phyloP scores from a whole-genome alignment of 2,888 invertebrate genomes.

The Zaprionus lineosus region DNA sequence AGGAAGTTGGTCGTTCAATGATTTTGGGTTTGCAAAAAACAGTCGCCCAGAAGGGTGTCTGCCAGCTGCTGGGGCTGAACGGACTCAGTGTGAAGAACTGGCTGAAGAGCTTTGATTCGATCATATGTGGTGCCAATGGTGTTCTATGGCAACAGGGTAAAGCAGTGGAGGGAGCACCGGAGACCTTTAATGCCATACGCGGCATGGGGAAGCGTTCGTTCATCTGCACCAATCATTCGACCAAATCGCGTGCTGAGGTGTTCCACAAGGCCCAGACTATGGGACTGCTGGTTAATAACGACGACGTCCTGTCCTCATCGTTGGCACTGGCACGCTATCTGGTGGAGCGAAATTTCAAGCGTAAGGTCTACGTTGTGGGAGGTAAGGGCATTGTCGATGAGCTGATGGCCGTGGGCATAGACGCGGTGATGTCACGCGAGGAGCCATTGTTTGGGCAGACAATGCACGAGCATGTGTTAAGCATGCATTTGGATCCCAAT shows the following conservation, averaged over 20 bases:
- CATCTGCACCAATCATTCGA: constrained; percentile 58
- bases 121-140: constrained; percentile 50
- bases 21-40: constrained; percentile 17
- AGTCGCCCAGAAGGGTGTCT: constrained; percentile 35
- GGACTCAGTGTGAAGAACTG: constrained; percentile 42
- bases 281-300: constrained; percentile 30
- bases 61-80: constrained; percentile 46
- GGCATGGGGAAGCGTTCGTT: constrained; percentile 53
- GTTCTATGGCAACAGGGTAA: constrained; percentile 43
- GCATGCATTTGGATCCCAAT: constrained; percentile 31
- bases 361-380: constrained; percentile 50
- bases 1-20: too few relatives aligned
- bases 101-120: constrained; percentile 52
- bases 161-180: constrained; percentile 36
- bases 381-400: constrained; percentile 51
- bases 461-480: constrained; percentile 13
- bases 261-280: constrained; percentile 33
- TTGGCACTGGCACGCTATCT: constrained; percentile 39
- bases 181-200: constrained; percentile 55
- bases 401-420: constrained; percentile 41
- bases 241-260: constrained; percentile 10
- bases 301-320: constrained; percentile 46
- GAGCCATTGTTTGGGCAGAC: neutral
- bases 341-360: constrained; percentile 33
- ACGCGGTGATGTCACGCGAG: constrained; percentile 16